Evolutionary conservation across 2,113 vertebrate species (phyloP).

Genomic region (Cheirogaleus medius): DNA sequence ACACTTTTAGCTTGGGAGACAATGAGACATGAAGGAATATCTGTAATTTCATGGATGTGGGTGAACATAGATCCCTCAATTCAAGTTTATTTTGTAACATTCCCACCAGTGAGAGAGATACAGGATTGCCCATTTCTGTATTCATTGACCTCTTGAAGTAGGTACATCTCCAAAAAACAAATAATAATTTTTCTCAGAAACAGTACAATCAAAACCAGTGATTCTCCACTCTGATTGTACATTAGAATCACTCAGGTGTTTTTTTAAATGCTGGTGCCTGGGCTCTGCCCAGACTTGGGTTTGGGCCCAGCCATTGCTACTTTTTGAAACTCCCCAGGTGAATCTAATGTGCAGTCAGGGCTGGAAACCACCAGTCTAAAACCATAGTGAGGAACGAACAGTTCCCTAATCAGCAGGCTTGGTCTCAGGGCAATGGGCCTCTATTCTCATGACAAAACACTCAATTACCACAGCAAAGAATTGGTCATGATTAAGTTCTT

Average conservation of each 20-base stretch:
- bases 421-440: not conserved
- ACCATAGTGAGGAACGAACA: not conserved
- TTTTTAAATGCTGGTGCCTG: not conserved
- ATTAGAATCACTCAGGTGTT: not conserved
- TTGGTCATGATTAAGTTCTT: not conserved
- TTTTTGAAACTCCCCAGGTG: not conserved
- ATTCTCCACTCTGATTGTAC: not conserved
- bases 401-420: not conserved
- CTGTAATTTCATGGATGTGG: not conserved
- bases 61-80: not conserved
- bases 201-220: not conserved
- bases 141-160: not conserved
- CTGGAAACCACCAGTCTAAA: not conserved
- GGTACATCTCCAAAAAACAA: not conserved
- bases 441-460: not conserved
- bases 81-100: not conserved
- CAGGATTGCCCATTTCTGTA: not conserved
- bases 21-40: not conserved
- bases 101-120: not conserved
- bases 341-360: not conserved
- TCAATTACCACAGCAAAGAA: not conserved
- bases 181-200: conserved; percentile 9
- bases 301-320: not conserved
- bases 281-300: not conserved
- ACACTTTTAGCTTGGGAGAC: not conserved